A percentile compares a stretch with the other conserved stretches of the same genome.
Conservation (phyloP, 2,888 invertebrate species). For the Drosophila kambysellisi region DNA sequence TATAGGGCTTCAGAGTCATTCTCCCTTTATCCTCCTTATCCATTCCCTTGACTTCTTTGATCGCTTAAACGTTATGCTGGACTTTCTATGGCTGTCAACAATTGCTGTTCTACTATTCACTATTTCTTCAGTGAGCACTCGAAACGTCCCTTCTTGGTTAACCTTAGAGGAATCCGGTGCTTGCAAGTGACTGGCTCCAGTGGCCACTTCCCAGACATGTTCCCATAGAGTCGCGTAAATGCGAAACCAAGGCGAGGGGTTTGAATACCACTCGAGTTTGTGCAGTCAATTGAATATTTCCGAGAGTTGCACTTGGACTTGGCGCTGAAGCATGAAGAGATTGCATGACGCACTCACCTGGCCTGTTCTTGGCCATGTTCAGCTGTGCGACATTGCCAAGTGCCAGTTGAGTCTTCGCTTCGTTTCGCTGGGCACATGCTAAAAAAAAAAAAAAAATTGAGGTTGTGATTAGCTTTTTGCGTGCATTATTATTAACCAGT, state of each 20-base stretch:
- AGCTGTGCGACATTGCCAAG: slow-evolving; percentile 47
- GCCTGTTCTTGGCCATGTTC: slow-evolving; percentile 15
- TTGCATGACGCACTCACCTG: slow-evolving; percentile 54
- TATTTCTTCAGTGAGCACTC: neutral
- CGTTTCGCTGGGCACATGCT: slow-evolving; percentile 40
- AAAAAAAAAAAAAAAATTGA: neutral
- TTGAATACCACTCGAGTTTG: slow-evolving; percentile 58
- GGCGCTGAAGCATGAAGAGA: slow-evolving; percentile 70
- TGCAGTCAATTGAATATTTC: slow-evolving; percentile 67
- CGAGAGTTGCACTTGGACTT: slow-evolving; percentile 32
- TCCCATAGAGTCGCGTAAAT: slow-evolving; percentile 8
- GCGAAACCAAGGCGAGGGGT: slow-evolving; percentile 21
- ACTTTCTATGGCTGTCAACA: slow-evolving; percentile 19
- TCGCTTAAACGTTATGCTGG: slow-evolving; percentile 18
- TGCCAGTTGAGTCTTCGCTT: slow-evolving; percentile 17
- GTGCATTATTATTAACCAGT: slow-evolving; percentile 65
- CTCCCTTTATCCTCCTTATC: neutral
- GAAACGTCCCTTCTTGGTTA: slow-evolving; percentile 12
- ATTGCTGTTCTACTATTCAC: neutral
- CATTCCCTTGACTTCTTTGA: neutral
- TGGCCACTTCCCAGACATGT: slow-evolving; percentile 25
- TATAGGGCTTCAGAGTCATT: neutral
- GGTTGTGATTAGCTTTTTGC: slow-evolving; percentile 65
- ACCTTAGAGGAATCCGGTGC: slow-evolving; percentile 5
- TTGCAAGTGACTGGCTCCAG: slow-evolving; percentile 26